Evolutionary conservation across 2,797 vertebrate species (phyloP).

Genomic region (Molothrus aeneus): DNA sequence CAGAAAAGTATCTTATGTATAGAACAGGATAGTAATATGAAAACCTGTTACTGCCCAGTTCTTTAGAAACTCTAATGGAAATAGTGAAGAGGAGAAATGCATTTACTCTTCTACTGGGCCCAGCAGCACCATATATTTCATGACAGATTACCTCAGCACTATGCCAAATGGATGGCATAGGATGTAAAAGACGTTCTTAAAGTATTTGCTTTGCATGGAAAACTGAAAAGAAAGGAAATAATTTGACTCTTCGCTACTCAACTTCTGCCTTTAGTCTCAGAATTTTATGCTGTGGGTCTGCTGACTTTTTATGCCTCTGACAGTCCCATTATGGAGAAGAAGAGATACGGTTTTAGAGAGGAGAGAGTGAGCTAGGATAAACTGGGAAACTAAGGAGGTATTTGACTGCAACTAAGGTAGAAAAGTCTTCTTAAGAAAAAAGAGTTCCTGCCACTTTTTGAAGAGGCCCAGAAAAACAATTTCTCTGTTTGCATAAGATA

Average conservation of each 20-base stretch:
- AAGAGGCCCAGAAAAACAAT: not conserved
- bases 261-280: not conserved
- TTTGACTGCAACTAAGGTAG: not conserved
- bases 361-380: not conserved
- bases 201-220: slow-evolving; percentile 11
- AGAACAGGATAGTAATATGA: not conserved
- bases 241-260: not conserved
- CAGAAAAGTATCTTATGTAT: not conserved
- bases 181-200: slow-evolving; percentile 6
- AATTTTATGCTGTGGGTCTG: not conserved
- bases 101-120: not conserved
- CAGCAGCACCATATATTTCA: not conserved
- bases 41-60: not conserved
- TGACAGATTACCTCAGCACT: not conserved
- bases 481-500: not conserved
- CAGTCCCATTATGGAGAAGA: not conserved
- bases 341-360: not conserved
- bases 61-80: slow-evolving; percentile 7
- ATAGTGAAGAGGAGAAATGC: not conserved
- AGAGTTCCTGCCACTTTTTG: not conserved
- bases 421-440: not conserved
- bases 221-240: not conserved
- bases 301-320: not conserved
- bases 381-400: not conserved
- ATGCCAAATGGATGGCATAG: not conserved